Conservation (phyloP, 2,113 vertebrate genomes). For the Rafetus swinhoei region DNA sequence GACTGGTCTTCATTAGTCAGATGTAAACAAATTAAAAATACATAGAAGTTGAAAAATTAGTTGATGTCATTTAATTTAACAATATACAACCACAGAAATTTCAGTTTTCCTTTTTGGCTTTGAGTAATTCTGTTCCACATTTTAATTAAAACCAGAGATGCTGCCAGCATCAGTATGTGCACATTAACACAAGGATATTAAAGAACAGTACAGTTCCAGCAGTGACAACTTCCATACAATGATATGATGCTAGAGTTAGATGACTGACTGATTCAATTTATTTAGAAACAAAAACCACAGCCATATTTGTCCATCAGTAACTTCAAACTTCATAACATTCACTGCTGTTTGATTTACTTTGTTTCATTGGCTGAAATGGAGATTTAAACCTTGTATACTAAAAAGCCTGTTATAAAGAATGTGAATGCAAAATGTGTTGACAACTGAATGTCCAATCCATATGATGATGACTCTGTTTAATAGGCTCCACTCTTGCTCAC, state of each 20-base stretch:
- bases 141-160: conserved; percentile 69
- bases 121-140: conserved; percentile 32
- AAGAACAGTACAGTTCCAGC: conserved; percentile 45
- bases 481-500: background rate
- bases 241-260: background rate
- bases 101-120: conserved; percentile 70
- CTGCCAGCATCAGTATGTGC: conserved; percentile 62
- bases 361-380: background rate
- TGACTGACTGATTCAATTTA: background rate
- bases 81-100: conserved; percentile 69
- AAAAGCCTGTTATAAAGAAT: background rate
- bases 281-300: background rate
- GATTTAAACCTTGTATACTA: background rate
- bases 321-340: background rate
- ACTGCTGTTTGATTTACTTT: background rate
- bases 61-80: conserved; percentile 71
- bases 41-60: conserved; percentile 71
- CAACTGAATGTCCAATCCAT: background rate
- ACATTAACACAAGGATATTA: conserved; percentile 27
- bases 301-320: background rate
- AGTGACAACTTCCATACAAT: background rate
- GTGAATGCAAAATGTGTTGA: fast-evolving
- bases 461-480: fast-evolving
- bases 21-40: conserved; percentile 61
- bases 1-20: background rate